Evolutionary conservation across 2,113 vertebrate species (phyloP).

Genomic region (Daubentonia madagascariensis): DNA sequence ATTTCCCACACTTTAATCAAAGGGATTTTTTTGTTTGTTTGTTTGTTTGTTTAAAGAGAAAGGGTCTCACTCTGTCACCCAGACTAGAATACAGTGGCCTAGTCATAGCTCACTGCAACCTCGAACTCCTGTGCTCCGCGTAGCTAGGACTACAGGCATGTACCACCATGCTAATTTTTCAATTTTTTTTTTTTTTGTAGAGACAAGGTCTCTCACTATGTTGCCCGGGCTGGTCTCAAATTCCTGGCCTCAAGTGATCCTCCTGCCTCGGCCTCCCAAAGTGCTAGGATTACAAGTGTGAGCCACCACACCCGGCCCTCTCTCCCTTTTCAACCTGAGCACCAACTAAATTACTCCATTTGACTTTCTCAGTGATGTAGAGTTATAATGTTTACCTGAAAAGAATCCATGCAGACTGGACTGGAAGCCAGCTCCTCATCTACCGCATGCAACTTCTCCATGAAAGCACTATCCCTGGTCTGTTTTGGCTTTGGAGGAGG

Average conservation of each 20-base stretch:
- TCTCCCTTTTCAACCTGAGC: neutral
- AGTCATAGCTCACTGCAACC: neutral
- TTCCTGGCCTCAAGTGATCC: neutral
- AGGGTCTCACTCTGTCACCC: neutral
- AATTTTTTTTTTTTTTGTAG: neutral
- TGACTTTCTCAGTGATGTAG: neutral
- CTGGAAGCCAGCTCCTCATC: slow-evolving; percentile 91
- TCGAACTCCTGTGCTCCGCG: neutral
- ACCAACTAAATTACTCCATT: neutral
- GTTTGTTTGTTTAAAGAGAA: neutral
- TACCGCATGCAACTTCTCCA: slow-evolving; percentile 95
- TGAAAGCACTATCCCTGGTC: slow-evolving; percentile 89
- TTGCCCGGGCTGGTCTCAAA: neutral
- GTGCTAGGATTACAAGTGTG: neutral
- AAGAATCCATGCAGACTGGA: slow-evolving; percentile 87
- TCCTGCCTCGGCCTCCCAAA: neutral
- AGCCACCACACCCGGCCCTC: neutral
- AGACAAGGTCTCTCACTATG: neutral
- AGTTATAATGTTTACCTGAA: slow-evolving; percentile 84
- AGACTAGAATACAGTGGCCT: neutral
- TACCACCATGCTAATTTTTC: neutral
- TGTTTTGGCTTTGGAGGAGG: slow-evolving; percentile 84
- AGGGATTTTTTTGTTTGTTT: neutral
- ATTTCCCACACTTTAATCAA: neutral
- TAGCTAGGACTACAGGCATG: neutral